Conservation (phyloP, 2,113 vertebrate genomes). For the Vireo altiloquus region DNA sequence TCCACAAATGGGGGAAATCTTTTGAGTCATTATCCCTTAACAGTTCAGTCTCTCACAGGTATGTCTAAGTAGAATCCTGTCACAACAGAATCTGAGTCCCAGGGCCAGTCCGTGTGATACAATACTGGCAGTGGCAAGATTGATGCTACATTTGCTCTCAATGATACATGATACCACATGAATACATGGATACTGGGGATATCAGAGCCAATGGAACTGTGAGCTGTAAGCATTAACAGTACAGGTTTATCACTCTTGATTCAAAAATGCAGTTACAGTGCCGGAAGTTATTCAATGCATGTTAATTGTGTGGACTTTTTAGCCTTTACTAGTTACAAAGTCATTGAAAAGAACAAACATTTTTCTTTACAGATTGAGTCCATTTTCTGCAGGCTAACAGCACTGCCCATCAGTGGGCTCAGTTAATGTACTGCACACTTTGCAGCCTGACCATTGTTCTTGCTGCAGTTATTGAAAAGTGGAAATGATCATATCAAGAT, state of each 20-base stretch:
- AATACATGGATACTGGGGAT: background rate
- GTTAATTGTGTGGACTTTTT: background rate
- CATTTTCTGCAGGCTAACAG: background rate
- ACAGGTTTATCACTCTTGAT: background rate
- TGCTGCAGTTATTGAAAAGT: background rate
- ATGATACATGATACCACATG: fast-evolving
- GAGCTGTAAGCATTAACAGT: background rate
- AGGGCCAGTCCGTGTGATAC: background rate
- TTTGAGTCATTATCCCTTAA: fast-evolving
- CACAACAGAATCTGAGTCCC: background rate
- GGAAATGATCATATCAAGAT: background rate
- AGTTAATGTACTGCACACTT: background rate
- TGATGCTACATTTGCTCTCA: background rate
- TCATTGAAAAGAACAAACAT: background rate
- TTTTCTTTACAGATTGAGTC: background rate
- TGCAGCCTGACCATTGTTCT: background rate
- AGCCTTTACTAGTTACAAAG: background rate
- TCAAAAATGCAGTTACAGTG: background rate
- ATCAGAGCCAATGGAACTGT: background rate
- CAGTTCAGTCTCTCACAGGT: background rate
- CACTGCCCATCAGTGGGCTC: background rate
- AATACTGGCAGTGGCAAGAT: background rate
- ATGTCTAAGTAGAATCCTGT: background rate
- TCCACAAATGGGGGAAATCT: fast-evolving
- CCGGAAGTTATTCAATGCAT: background rate